These are phyloP conservation scores for Mactra quadrangularis DNA, from an alignment of 1,140 invertebrate genomes.

Conservation along the genomic window DNA sequence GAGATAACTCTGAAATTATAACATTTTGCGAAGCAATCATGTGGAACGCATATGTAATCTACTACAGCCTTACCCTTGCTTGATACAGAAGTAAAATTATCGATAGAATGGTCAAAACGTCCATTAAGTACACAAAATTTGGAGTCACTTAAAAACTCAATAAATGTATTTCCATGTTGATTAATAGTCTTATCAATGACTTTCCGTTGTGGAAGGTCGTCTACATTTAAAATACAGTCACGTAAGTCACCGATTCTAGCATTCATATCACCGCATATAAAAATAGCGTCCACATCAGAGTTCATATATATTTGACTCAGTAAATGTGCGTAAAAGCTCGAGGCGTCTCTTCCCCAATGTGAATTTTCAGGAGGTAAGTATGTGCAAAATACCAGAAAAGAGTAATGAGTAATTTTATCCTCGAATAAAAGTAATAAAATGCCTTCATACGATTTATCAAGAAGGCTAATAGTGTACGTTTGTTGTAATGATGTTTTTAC, in stretches of 20 bases:
- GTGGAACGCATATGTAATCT: conserved; percentile 54
- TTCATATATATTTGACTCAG: conserved; percentile 50
- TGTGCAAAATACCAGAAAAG: conserved; percentile 33
- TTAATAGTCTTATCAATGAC: conserved; percentile 50
- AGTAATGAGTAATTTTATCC: background rate
- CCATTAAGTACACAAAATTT: conserved; percentile 58
- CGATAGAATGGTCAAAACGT: background rate
- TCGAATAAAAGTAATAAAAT: conserved; percentile 39
- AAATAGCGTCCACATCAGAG: conserved; percentile 29
- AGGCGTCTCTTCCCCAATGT: conserved; percentile 31
- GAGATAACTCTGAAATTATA: conserved; percentile 28
- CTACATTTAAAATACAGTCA: conserved; percentile 30
- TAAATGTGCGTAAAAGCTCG: conserved; percentile 47
- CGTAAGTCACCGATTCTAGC: conserved; percentile 19
- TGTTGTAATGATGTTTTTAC: conserved; percentile 29
- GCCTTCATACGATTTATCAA: conserved; percentile 43
- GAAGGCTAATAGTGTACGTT: background rate
- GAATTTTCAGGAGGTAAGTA: conserved; percentile 58
- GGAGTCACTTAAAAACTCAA: conserved; percentile 47
- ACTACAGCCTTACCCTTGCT: conserved; percentile 42
- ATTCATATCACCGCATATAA: conserved; percentile 53
- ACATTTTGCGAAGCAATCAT: conserved; percentile 27
- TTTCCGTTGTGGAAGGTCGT: conserved; percentile 18
- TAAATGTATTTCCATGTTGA: conserved; percentile 51
- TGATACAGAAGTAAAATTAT: conserved; percentile 23